Percentiles rank a stretch among this genome's conserved stretches.
Evolutionary conservation across 2,888 invertebrate genomes (phyloP).

Genomic region (Nomada goodeniana): DNA sequence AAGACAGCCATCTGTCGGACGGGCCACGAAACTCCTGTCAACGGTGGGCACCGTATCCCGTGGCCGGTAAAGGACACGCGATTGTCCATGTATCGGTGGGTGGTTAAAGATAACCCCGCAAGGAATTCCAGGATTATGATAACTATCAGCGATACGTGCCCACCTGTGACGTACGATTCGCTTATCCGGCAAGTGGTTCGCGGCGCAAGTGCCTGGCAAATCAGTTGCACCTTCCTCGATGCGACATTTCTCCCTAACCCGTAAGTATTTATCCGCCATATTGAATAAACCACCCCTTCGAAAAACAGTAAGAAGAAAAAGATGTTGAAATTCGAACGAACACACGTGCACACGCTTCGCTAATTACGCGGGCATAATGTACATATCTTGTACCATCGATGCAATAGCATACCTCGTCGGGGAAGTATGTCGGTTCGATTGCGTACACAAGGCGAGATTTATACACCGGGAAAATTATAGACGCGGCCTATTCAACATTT

Average conservation of each 20-base stretch:
- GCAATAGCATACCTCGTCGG: neutral
- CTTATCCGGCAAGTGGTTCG: constrained; percentile 47
- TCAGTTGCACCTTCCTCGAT: constrained; percentile 7
- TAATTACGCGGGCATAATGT: too few relatives aligned
- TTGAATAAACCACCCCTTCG: constrained; percentile 10
- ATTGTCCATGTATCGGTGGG: constrained; percentile 79
- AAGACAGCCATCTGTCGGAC: constrained; percentile 82
- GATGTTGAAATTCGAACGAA: neutral
- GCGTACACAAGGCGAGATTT: neutral
- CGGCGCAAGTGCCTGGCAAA: neutral
- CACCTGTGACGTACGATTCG: constrained; percentile 10
- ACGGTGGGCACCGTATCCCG: constrained; percentile 66
- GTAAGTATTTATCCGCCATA: neutral
- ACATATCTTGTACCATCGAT: neutral
- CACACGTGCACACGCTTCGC: too few relatives aligned
- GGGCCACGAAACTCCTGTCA: constrained; percentile 77
- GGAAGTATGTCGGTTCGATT: neutral
- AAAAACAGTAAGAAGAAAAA: neutral
- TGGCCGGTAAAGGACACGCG: constrained; percentile 80
- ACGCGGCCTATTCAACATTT: neutral
- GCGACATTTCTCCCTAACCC: neutral
- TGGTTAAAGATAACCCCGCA: constrained; percentile 77
- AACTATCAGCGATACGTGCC: constrained; percentile 55
- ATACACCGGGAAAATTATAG: neutral
- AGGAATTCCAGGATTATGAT: constrained; percentile 60